A percentile compares a stretch with the other conserved stretches of the same genome.
Evolutionary conservation across 2,113 vertebrate genomes (phyloP).

Genomic region (Tupaia chinensis): DNA sequence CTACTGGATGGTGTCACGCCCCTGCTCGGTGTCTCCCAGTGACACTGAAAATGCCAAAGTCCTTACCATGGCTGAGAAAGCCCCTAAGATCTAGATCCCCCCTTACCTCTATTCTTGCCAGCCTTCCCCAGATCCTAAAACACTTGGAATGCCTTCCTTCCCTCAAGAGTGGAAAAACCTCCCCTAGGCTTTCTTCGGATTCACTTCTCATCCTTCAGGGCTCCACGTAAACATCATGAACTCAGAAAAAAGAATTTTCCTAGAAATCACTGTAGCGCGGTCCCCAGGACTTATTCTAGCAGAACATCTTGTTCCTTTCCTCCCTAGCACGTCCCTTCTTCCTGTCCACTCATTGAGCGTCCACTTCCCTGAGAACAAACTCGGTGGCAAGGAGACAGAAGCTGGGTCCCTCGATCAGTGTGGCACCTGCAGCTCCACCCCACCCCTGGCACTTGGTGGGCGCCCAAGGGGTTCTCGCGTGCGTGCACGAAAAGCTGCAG

Average conservation of each 20-base stretch:
- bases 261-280: constrained; percentile 10
- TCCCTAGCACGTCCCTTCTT: not conserved
- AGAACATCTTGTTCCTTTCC: not conserved
- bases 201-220: not conserved
- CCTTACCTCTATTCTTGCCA: not conserved
- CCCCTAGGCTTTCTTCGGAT: not conserved
- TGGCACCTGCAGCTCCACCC: not conserved
- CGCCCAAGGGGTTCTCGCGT: not conserved
- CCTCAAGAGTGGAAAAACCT: not conserved
- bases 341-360: not conserved
- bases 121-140: not conserved
- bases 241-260: constrained; percentile 4
- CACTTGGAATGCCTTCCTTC: not conserved
- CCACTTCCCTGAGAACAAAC: not conserved
- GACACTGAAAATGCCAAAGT: constrained; percentile 2
- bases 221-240: not conserved
- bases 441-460: not conserved
- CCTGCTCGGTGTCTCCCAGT: not conserved
- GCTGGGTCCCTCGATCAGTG: not conserved
- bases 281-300: not conserved
- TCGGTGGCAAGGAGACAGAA: not conserved
- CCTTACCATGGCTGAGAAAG: not conserved
- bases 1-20: not conserved
- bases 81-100: not conserved
- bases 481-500: not conserved